Evolutionary conservation across 1,140 invertebrate genomes (phyloP).

Genomic region (Neocloeon triangulifer): DNA sequence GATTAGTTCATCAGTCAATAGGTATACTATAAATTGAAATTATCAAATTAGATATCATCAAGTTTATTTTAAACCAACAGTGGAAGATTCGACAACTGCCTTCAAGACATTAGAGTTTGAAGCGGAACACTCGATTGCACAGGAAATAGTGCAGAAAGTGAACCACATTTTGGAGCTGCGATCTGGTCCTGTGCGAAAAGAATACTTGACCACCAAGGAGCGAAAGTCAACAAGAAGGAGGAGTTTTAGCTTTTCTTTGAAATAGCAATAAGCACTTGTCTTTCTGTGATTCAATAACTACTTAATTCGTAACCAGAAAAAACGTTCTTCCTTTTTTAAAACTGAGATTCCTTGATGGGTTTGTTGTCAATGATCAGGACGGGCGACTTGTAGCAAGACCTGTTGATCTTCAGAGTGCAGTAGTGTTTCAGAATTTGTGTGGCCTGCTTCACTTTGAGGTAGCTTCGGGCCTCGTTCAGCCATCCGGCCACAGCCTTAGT

Average conservation of each 20-base stretch:
- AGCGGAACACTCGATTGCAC: conserved; percentile 42
- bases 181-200: conserved; percentile 49
- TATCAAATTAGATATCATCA: neutral
- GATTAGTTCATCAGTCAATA: conserved; percentile 25
- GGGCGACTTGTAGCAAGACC: too few species aligned
- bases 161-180: conserved; percentile 67
- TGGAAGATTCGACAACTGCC: conserved; percentile 18
- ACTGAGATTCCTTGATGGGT: too few species aligned
- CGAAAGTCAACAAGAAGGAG: conserved; percentile 31
- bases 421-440: too few species aligned
- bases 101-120: conserved; percentile 79
- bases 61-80: neutral
- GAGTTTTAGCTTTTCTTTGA: conserved; percentile 22
- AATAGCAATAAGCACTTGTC: too few species aligned
- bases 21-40: neutral
- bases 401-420: too few species aligned
- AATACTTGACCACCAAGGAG: conserved; percentile 39
- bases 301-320: too few species aligned
- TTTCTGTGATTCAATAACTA: too few species aligned
- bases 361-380: too few species aligned
- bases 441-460: too few species aligned
- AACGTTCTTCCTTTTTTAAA: too few species aligned
- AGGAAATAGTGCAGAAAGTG: conserved; percentile 68
- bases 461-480: too few species aligned
- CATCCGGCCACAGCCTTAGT: too few species aligned